Evolutionary conservation across 2,797 vertebrate genomes (phyloP), one percentile per base, ranked within the genome.

Genomic region (Podargus strigoides): DNA sequence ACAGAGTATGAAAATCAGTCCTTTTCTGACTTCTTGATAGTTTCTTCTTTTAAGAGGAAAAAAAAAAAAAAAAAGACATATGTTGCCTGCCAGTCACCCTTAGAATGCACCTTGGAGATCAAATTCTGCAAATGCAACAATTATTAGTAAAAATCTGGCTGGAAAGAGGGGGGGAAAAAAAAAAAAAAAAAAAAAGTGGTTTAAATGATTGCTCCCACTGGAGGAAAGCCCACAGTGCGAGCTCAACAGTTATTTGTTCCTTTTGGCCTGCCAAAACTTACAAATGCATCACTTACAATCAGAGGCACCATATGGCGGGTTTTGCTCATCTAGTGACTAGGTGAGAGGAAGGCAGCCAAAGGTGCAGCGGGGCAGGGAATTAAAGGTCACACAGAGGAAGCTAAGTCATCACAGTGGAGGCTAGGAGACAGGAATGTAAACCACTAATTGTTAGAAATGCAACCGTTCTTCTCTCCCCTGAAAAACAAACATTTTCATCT

Each of bases 311-410:
- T 53, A 60, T 88, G 88, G 28, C 16, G 1, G 34, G 79, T 94
- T 85, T 88, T 95, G 94, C 90, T 95, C 85, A 78, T 70, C 69
- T 46, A 63, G 68, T n/a, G 91, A 74, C 34, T n/a, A 81, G 88
- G 90, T 64, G 69, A 86, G 69, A 75, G 76, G 68, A 87, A 21
- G 11, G 85, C 72, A 79, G 90, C 49, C 93, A 90, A 78, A 68
- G 83, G 36, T 76, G 72, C 5, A 37, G 34, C 9, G 52, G 75
- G 69, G 72, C 68, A 63, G 52, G 41, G 82, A 91, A 77, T 63
- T 24, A 77, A 91, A 89, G 60, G 69, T 77, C 70, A 50, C 66
- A 6, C 0, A n/a, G 59, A 90, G 75, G 55, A 80, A 90, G 41
- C 26, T 17, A 87, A 85, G n/a, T 70, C 85, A 73, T 46, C 0